Evolutionary conservation across 2,888 invertebrate genomes (phyloP).

Genomic region (Drosophila rubida): DNA sequence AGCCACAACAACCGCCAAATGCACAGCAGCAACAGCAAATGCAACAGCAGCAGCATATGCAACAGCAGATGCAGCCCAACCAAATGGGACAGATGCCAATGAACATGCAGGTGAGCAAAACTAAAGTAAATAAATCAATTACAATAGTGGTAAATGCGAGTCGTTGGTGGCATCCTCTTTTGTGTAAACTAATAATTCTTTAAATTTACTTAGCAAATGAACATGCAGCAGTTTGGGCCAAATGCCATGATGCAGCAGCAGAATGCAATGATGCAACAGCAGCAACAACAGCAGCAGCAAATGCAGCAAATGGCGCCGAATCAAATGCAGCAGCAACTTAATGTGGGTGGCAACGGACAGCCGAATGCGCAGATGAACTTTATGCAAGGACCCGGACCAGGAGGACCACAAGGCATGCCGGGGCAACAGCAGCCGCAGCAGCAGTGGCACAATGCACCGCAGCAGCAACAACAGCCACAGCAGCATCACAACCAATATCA

Average conservation of each 20-base stretch:
- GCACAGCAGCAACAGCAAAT: slow-evolving; percentile 83
- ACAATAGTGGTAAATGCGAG: not conserved
- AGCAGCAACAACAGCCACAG: slow-evolving; percentile 69
- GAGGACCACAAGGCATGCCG: slow-evolving; percentile 81
- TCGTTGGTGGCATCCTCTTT: too few species aligned
- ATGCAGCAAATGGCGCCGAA: slow-evolving; percentile 80
- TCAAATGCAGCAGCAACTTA: slow-evolving; percentile 82
- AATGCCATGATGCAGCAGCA: slow-evolving; percentile 72
- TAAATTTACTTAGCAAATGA: slow-evolving; percentile 66
- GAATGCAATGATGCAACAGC: slow-evolving; percentile 83
- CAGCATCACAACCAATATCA: slow-evolving; percentile 82
- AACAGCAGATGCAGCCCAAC: slow-evolving; percentile 81
- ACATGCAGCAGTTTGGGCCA: slow-evolving; percentile 84
- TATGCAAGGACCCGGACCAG: slow-evolving; percentile 77
- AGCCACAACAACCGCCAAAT: slow-evolving; percentile 73
- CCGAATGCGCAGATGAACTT: slow-evolving; percentile 83
- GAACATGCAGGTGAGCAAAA: slow-evolving; percentile 82
- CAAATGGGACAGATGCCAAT: slow-evolving; percentile 84
- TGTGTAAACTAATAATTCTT: not conserved
- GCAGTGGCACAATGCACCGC: slow-evolving; percentile 80
- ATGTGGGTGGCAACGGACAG: slow-evolving; percentile 78
- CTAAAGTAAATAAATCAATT: not conserved
- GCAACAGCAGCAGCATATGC: slow-evolving; percentile 84
- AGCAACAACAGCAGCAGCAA: slow-evolving; percentile 77
- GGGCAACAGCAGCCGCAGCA: slow-evolving; percentile 84